Evolutionary conservation across 2,888 invertebrate species (phyloP).

Genomic region (Muscina levida): DNA sequence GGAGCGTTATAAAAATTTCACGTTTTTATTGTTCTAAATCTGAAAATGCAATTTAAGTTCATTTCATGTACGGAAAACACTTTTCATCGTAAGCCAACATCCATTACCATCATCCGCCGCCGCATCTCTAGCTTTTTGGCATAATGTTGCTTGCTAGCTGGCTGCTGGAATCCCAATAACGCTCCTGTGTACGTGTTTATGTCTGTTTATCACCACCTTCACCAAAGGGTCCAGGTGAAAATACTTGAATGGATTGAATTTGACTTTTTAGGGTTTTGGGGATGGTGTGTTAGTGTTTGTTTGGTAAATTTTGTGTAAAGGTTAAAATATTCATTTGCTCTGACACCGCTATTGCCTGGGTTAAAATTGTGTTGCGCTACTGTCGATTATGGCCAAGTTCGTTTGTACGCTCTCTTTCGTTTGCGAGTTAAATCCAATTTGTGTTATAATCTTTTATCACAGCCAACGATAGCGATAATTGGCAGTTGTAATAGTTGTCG

Average conservation of each 20-base stretch:
- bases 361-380: background rate
- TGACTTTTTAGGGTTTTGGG: background rate
- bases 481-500: slow-evolving; percentile 15
- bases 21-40: slow-evolving; percentile 16
- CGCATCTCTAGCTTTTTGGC: background rate
- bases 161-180: too few species aligned
- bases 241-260: slow-evolving; percentile 28
- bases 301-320: background rate
- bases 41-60: slow-evolving; percentile 23
- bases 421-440: slow-evolving; percentile 45
- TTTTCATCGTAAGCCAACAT: background rate
- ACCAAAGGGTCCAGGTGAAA: slow-evolving; percentile 7
- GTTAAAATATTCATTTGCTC: slow-evolving; percentile 2
- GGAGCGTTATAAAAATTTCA: background rate
- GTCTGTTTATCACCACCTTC: background rate
- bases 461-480: slow-evolving; percentile 38
- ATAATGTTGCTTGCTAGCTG: background rate
- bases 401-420: background rate
- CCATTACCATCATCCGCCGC: background rate
- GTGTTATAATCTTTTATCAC: slow-evolving; percentile 45
- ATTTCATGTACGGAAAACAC: slow-evolving; percentile 6
- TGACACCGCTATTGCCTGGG: background rate
- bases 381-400: background rate
- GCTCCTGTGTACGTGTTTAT: slow-evolving; percentile 12
- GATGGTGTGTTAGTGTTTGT: too few species aligned